A percentile compares a stretch with the other conserved stretches of the same genome.
phyloP scores from a whole-genome alignment of 2,888 invertebrate genomes.

The Aethes cnicana region DNA sequence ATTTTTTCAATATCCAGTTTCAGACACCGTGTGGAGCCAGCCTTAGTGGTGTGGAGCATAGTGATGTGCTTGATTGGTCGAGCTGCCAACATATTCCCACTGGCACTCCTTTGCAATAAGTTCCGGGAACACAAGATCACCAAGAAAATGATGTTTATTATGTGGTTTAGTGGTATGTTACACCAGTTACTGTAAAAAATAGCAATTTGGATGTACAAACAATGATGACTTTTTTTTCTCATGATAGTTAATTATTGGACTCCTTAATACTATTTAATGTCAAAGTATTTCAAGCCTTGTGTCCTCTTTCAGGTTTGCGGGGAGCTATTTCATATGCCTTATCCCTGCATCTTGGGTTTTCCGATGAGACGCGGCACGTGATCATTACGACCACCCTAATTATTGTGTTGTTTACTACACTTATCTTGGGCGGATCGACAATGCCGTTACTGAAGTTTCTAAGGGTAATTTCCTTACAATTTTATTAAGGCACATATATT shows the following conservation, averaged over 20 bases:
- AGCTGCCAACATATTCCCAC: slow-evolving; percentile 97
- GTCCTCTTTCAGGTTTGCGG: slow-evolving; percentile 85
- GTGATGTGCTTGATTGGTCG: slow-evolving; percentile 95
- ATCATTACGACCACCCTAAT: slow-evolving; percentile 99
- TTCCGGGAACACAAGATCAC: slow-evolving; percentile 99
- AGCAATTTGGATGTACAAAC: too few relatives aligned
- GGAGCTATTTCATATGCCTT: slow-evolving; percentile 99
- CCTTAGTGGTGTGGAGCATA: slow-evolving; percentile 97
- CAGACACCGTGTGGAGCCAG: slow-evolving; percentile 94
- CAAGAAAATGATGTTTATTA: slow-evolving; percentile 99
- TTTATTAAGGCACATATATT: too few relatives aligned
- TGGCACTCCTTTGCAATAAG: slow-evolving; percentile 95
- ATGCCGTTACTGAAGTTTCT: slow-evolving; percentile 98
- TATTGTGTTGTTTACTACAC: slow-evolving; percentile 96
- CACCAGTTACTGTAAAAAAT: too few relatives aligned
- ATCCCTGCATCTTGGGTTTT: slow-evolving; percentile 96
- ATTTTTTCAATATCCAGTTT: slow-evolving; percentile 88
- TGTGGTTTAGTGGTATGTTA: slow-evolving; percentile 98
- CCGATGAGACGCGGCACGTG: slow-evolving; percentile 96
- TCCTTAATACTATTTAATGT: too few relatives aligned
- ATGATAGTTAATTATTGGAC: too few relatives aligned
- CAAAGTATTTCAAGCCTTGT: slow-evolving; percentile 1
- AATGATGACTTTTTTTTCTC: too few relatives aligned
- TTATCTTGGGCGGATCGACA: slow-evolving; percentile 97
- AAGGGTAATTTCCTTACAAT: slow-evolving; percentile 79